Percentiles rank a stretch among this genome's conserved stretches.
These are phyloP conservation scores for Triplophysa siluroides DNA, from an alignment of 2,113 vertebrate genomes.

Conservation along the genomic window DNA sequence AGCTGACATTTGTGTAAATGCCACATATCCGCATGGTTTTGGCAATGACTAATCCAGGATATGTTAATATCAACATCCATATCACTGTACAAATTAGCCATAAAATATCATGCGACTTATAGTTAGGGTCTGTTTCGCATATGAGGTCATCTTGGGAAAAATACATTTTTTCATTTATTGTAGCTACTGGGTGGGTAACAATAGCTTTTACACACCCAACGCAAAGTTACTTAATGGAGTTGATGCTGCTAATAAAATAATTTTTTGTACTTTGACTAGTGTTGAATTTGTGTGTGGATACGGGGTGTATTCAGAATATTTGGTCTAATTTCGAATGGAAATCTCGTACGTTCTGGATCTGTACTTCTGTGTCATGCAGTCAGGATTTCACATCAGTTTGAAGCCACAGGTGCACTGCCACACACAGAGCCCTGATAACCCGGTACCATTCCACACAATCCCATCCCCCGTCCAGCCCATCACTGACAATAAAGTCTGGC, in stretches of 20 bases:
- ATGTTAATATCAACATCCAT: slow-evolving; percentile 68
- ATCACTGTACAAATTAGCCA: slow-evolving; percentile 66
- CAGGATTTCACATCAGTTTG: slow-evolving; percentile 34
- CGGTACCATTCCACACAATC: slow-evolving; percentile 49
- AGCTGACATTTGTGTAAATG: slow-evolving; percentile 79
- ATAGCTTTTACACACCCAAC: neutral
- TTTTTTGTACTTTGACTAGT: neutral
- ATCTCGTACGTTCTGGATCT: neutral
- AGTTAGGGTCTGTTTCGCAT: slow-evolving; percentile 52
- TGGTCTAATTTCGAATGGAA: neutral
- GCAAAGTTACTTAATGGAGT: slow-evolving; percentile 10
- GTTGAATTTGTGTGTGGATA: neutral
- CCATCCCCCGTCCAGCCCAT: neutral
- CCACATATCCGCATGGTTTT: slow-evolving; percentile 63
- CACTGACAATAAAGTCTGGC: slow-evolving; percentile 72
- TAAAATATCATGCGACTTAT: slow-evolving; percentile 67
- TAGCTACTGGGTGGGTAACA: neutral
- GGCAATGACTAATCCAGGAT: slow-evolving; percentile 55
- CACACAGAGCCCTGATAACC: slow-evolving; percentile 61
- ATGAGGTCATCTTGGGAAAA: slow-evolving; percentile 45
- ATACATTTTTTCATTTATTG: slow-evolving; percentile 34
- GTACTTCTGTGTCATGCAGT: neutral
- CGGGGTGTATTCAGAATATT: neutral
- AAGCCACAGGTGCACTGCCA: slow-evolving; percentile 65
- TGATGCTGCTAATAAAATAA: neutral